Evolutionary conservation across 2,113 vertebrate genomes (phyloP), one percentile per base, ranked within the genome.

Genomic region (Oryctolagus cuniculus): DNA sequence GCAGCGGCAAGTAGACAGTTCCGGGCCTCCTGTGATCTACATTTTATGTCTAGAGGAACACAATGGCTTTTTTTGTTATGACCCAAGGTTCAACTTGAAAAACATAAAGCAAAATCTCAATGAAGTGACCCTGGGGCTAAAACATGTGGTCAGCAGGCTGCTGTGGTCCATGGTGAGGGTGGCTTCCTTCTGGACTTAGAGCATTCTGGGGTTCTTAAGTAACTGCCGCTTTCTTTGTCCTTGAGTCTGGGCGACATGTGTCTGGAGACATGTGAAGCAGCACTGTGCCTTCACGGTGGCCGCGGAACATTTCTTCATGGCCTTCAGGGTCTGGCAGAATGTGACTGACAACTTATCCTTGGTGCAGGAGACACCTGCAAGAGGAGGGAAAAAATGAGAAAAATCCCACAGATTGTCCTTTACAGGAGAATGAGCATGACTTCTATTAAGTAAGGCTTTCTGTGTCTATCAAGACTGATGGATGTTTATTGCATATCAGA

Each of bases 301-400:
- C 96, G 99, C 84, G 13, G 98, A 95, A 86, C 99, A 99, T 95
- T 99, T 99, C 58, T 99, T 99, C 96, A 99, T 96, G 87, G 98
- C 94, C 97, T 98, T 99, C 93, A 99, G 98, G 67, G 98, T 99
- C 97, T 98, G 98, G 97, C 99, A 99, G 98, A 99, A 99, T 86
- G 96, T 98, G 70, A 97, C 72, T 0, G 99, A 99, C 92, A 99
- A 98, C 5, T 98, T 99, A 98, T 99, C 99, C 93, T 98, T 99
- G 93, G 84, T 98, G 97, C 99, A 99, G 74, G 90, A 92, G 6
- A 97, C 87, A 82, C 97, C 99, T 99, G 74, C 29, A 61, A 36
- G 49, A 91, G 22, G 72, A 91, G 69, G 78, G 80, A 80, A 90
- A 95, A 96, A 21, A 94, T 34, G 94, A 96, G 72, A 9, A 91